phyloP scores from a whole-genome alignment of 2,797 vertebrate genomes.

The Toxotes lorentzi region DNA sequence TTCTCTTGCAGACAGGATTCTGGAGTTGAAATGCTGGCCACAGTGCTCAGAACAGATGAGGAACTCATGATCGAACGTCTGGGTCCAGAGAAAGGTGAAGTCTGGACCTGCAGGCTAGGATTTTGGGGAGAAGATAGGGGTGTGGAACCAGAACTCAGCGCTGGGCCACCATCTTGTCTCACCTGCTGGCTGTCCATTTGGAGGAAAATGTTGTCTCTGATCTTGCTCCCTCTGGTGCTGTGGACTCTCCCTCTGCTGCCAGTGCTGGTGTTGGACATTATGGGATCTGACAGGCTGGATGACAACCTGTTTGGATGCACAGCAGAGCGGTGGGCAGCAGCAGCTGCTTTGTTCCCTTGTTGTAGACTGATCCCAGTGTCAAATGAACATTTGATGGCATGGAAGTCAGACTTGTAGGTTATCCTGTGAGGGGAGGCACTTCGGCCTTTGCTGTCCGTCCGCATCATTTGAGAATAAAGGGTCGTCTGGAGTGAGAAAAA shows the following conservation, averaged over 20 bases:
- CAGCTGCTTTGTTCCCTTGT: constrained; percentile 44
- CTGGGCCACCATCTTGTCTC: constrained; percentile 68
- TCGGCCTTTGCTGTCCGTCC: constrained; percentile 91
- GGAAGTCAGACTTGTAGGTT: constrained; percentile 93
- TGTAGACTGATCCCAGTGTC: constrained; percentile 81
- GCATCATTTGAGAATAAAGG: constrained; percentile 84
- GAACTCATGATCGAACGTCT: constrained; percentile 69
- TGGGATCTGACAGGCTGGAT: constrained; percentile 70
- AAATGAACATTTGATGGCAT: constrained; percentile 93
- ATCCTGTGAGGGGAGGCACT: constrained; percentile 94
- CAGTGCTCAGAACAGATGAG: constrained; percentile 80
- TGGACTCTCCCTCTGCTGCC: constrained; percentile 81
- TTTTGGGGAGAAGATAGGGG: constrained; percentile 48
- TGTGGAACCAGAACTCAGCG: constrained; percentile 37
- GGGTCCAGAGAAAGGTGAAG: constrained; percentile 54
- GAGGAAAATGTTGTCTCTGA: constrained; percentile 92
- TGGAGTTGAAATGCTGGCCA: constrained; percentile 70
- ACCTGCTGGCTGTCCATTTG: constrained; percentile 90
- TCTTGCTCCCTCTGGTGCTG: constrained; percentile 89
- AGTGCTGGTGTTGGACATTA: constrained; percentile 66
- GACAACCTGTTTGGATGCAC: constrained; percentile 40
- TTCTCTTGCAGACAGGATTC: constrained; percentile 79
- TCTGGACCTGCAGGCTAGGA: constrained; percentile 35
- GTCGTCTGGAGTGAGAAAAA: constrained; percentile 13
- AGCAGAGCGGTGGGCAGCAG: constrained; percentile 12